Evolutionary conservation across 2,797 vertebrate species (phyloP).

Genomic region (Ctenosaura bakeri): DNA sequence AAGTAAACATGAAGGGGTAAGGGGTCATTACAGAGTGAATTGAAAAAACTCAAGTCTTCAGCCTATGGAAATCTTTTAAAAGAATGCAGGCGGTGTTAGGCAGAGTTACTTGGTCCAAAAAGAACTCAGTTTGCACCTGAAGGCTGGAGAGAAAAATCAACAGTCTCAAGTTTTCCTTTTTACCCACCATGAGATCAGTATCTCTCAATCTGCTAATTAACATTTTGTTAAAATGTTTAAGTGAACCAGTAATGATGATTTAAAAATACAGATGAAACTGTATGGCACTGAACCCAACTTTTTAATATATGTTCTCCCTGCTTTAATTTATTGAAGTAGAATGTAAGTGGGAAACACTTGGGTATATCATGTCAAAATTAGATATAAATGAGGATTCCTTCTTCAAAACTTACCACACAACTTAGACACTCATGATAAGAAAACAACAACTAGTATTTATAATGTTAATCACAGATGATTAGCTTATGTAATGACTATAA

Average conservation of each 20-base stretch:
- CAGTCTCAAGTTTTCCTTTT: neutral
- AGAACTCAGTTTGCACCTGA: neutral
- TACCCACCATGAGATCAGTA: neutral
- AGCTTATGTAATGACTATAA: neutral
- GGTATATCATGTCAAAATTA: neutral
- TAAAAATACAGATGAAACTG: neutral
- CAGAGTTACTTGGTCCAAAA: neutral
- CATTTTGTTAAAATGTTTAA: neutral
- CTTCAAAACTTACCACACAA: neutral
- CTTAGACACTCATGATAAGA: neutral
- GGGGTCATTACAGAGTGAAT: neutral
- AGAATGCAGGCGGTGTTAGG: neutral
- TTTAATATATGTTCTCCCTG: neutral
- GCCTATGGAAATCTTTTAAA: no score
- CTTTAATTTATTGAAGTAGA: neutral
- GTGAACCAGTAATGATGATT: neutral
- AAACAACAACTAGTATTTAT: neutral
- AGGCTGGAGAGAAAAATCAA: neutral
- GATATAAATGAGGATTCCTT: neutral
- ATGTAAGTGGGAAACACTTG: neutral
- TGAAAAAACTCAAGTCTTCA: neutral
- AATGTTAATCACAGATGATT: neutral
- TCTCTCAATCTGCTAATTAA: neutral
- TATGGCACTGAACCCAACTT: no score
- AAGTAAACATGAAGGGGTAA: neutral